phyloP scores from a whole-genome alignment of 2,888 invertebrate species.

The Nomada hirtipes region DNA sequence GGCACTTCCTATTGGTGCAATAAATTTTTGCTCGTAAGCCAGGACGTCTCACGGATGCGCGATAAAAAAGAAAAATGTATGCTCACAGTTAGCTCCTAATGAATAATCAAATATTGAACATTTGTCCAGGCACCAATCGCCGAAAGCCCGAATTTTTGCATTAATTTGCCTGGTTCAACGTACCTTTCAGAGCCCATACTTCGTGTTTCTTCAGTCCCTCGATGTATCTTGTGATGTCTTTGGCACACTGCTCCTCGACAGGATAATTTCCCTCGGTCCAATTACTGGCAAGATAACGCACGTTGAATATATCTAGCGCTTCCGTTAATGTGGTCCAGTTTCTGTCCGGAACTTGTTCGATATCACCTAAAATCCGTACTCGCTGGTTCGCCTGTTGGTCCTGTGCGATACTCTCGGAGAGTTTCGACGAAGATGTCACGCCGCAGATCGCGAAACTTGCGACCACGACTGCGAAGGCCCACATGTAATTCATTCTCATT shows the following conservation, averaged over 20 bases:
- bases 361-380: slow-evolving; percentile 71
- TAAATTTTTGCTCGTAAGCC: slow-evolving; percentile 65
- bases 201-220: slow-evolving; percentile 78
- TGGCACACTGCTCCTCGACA: slow-evolving; percentile 74
- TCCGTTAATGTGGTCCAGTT: slow-evolving; percentile 80
- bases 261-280: slow-evolving; percentile 84
- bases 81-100: not conserved
- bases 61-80: slow-evolving; percentile 29
- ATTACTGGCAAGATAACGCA: slow-evolving; percentile 81
- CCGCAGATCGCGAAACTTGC: slow-evolving; percentile 18
- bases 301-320: slow-evolving; percentile 78
- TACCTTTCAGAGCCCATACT: slow-evolving; percentile 82
- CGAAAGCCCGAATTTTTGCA: not conserved
- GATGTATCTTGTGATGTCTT: slow-evolving; percentile 79
- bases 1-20: slow-evolving; percentile 78
- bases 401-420: slow-evolving; percentile 9
- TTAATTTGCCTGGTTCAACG: slow-evolving; percentile 4
- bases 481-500: slow-evolving; percentile 21
- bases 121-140: not conserved
- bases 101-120: slow-evolving; percentile 14
- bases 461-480: slow-evolving; percentile 27
- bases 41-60: slow-evolving; percentile 51
- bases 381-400: slow-evolving; percentile 61
- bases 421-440: slow-evolving; percentile 20
- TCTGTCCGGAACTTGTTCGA: not conserved